These are phyloP conservation scores for Hipparchia semele DNA, from an alignment of 2,888 invertebrate genomes.

Conservation along the genomic window DNA sequence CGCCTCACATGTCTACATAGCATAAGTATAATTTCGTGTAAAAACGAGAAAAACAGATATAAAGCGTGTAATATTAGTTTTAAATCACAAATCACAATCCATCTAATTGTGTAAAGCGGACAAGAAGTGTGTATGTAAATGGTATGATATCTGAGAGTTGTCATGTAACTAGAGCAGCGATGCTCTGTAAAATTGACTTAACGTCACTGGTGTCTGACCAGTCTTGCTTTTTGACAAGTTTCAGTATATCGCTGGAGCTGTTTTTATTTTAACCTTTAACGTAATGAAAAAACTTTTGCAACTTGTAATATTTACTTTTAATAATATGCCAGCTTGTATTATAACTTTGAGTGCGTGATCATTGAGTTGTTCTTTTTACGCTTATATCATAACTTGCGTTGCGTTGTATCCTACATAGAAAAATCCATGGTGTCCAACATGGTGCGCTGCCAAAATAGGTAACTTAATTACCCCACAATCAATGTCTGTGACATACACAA, in stretches of 20 bases:
- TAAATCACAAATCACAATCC: conserved; percentile 7
- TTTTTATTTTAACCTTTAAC: too few relatives aligned
- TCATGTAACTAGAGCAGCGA: neutral
- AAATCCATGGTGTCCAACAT: too few relatives aligned
- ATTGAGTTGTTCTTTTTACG: too few relatives aligned
- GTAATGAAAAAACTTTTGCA: too few relatives aligned
- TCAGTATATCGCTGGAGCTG: neutral
- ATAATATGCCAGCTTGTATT: too few relatives aligned
- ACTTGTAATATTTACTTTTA: too few relatives aligned
- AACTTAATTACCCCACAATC: too few relatives aligned
- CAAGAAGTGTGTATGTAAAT: conserved; percentile 12
- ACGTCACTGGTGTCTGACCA: neutral
- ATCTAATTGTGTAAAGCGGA: neutral
- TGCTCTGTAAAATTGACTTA: neutral
- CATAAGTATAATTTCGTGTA: neutral
- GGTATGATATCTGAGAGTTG: conserved; percentile 16
- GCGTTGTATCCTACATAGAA: too few relatives aligned
- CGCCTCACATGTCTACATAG: neutral
- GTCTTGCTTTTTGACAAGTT: neutral
- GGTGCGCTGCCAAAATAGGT: too few relatives aligned
- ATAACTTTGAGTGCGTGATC: too few relatives aligned
- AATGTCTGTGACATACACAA: too few relatives aligned
- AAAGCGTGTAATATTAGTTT: neutral
- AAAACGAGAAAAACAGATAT: neutral
- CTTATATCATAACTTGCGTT: too few relatives aligned